Evolutionary conservation across 2,888 invertebrate genomes (phyloP).

Genomic region (Punctoribates punctum): DNA sequence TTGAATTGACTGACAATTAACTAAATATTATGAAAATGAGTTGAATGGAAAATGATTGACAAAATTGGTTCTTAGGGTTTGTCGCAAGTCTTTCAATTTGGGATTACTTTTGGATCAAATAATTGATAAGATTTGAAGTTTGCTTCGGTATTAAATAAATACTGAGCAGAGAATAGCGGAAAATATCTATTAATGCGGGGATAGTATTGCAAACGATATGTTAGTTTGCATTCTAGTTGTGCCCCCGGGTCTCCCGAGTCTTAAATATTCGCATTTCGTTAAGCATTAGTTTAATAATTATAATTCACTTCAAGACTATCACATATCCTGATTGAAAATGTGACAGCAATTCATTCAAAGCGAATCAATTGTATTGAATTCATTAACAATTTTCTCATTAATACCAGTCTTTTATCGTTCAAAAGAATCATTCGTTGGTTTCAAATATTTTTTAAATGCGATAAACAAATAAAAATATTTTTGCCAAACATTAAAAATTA

Average conservation of each 20-base stretch:
- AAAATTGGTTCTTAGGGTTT: too few relatives aligned
- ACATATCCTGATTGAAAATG: conserved; percentile 17
- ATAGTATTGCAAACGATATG: conserved; percentile 17
- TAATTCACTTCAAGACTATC: conserved; percentile 11
- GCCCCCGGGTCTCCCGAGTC: neutral
- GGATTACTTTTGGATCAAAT: neutral
- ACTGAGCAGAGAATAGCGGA: neutral
- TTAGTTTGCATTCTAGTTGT: conserved; percentile 7
- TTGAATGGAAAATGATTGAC: too few relatives aligned
- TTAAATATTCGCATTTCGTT: neutral
- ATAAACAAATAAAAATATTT: too few relatives aligned
- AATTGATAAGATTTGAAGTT: neutral
- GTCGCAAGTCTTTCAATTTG: too few relatives aligned
- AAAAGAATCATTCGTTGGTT: too few relatives aligned
- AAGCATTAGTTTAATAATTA: neutral
- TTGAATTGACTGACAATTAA: neutral
- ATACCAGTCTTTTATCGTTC: too few relatives aligned
- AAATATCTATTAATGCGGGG: neutral
- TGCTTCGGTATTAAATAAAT: neutral
- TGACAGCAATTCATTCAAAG: neutral
- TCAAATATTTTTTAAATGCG: too few relatives aligned
- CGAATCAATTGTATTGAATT: too few relatives aligned
- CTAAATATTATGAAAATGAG: neutral
- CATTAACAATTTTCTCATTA: too few relatives aligned
- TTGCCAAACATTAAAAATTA: too few relatives aligned